Evolutionary conservation across 2,888 invertebrate genomes (phyloP), one percentile per base, ranked within the genome.

Genomic region (Alviniconcha strummeri): DNA sequence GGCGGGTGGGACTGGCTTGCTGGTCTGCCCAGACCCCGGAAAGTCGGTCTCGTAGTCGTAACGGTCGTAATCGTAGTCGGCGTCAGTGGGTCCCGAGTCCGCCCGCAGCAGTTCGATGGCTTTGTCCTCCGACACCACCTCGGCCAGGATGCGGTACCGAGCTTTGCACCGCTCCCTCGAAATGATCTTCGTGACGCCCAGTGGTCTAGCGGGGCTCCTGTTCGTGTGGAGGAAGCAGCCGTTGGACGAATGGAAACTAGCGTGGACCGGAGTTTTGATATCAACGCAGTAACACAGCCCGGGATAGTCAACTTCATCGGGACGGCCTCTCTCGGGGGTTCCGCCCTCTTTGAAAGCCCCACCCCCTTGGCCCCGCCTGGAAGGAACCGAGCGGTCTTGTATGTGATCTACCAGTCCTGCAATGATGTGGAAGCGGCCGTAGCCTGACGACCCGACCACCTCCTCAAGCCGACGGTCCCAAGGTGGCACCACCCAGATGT

Each of bases 401-500:
- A 36, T 36, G 36, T 36, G 36, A 11, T 60, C 13, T 13, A 60
- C 60, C 60, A 71, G n/a, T 1, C 84, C 84, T 2, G 75, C 75
- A 55, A 60, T 54, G 17, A 84, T 75, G 57, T 80, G 19, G 67
- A 77, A 77, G n/a, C 69, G 67, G 52, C 15, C 15, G 69, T 84
- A 81, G 56, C 81, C 81, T 15, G 69, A 17, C n/a, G 80, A 52
- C 6, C 71, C 77, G 19, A 77, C 72, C 7, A 60, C 36, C 5
- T 82, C 56, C 36, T n/a, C 52, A 8, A 76, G n/a, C 7, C n/a
- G 57, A 1, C 75, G 72, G 83, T 87, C 87, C 91, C 91, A 91
- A 8, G 85, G 82, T 0, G 91, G 91, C 88, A 89, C 89, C 11
- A 91, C 86, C 90, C 90, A 91, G 54, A 91, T 88, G 60, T 88